phyloP scores from a whole-genome alignment of 2,888 invertebrate genomes.

The Xylota sylvarum region DNA sequence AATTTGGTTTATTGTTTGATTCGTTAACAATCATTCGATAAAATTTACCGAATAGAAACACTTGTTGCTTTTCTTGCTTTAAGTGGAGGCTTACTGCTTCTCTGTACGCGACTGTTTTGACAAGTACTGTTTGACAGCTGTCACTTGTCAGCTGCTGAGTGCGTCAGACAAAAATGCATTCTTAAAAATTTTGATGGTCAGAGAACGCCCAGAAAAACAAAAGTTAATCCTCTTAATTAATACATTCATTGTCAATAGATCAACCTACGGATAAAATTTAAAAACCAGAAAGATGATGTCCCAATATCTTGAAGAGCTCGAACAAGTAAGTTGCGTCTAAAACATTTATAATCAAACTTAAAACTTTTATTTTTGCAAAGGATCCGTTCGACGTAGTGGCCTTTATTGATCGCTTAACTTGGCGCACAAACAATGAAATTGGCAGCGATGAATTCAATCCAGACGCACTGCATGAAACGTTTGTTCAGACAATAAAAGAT shows the following conservation, averaged over 20 bases:
- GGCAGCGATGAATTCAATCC: constrained; percentile 93
- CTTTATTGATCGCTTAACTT: constrained; percentile 98
- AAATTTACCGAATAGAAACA: too few relatives aligned
- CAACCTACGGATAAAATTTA: not conserved
- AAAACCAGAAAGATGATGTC: constrained; percentile 90
- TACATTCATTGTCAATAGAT: not conserved
- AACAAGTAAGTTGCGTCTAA: constrained; percentile 88
- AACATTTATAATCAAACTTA: not conserved
- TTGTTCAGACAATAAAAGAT: constrained; percentile 96
- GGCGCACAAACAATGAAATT: constrained; percentile 93
- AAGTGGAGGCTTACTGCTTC: too few relatives aligned
- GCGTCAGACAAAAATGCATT: too few relatives aligned
- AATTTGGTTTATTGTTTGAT: too few relatives aligned
- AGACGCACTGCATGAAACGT: constrained; percentile 94
- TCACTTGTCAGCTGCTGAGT: too few relatives aligned
- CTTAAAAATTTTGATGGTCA: too few relatives aligned
- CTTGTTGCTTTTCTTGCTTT: too few relatives aligned
- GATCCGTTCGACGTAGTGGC: constrained; percentile 99
- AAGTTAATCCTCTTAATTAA: not conserved
- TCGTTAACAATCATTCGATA: too few relatives aligned
- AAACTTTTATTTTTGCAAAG: constrained; percentile 85
- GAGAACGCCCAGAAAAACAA: not conserved
- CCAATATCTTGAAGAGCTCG: constrained; percentile 94
- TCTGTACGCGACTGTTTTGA: too few relatives aligned
- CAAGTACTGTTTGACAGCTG: too few relatives aligned